Evolutionary conservation across 1,140 invertebrate genomes (phyloP).

Genomic region (Sarcophaga bullata): DNA sequence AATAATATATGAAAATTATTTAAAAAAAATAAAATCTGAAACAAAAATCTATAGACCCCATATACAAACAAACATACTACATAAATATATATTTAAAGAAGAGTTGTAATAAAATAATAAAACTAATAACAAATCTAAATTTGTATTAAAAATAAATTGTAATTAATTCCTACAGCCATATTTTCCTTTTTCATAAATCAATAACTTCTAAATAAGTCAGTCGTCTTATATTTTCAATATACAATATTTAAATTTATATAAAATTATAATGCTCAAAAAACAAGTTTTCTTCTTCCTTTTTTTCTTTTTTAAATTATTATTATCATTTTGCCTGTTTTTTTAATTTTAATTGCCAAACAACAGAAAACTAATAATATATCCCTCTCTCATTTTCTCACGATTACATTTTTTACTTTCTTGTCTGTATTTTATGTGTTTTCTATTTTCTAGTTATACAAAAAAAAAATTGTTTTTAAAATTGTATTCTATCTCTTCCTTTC

Average conservation of each 20-base stretch:
- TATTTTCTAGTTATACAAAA: neutral
- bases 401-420: neutral
- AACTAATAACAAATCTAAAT: too few relatives aligned
- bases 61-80: too few relatives aligned
- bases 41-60: neutral
- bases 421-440: neutral
- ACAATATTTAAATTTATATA: too few relatives aligned
- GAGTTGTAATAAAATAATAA: too few relatives aligned
- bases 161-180: too few relatives aligned
- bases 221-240: too few relatives aligned
- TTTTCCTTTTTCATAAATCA: too few relatives aligned
- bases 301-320: conserved; percentile 1
- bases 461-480: conserved; percentile 18
- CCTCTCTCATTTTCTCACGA: neutral
- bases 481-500: neutral
- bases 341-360: conserved; percentile 10
- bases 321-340: conserved; percentile 21
- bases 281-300: neutral
- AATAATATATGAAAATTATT: neutral
- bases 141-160: too few relatives aligned
- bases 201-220: too few relatives aligned
- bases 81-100: too few relatives aligned
- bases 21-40: neutral
- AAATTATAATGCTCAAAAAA: too few relatives aligned
- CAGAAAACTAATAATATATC: neutral